Percentiles rank a stretch among this genome's conserved stretches.
Evolutionary conservation across 1,140 invertebrate species (phyloP).

Genomic region (Drosophila truncata): DNA sequence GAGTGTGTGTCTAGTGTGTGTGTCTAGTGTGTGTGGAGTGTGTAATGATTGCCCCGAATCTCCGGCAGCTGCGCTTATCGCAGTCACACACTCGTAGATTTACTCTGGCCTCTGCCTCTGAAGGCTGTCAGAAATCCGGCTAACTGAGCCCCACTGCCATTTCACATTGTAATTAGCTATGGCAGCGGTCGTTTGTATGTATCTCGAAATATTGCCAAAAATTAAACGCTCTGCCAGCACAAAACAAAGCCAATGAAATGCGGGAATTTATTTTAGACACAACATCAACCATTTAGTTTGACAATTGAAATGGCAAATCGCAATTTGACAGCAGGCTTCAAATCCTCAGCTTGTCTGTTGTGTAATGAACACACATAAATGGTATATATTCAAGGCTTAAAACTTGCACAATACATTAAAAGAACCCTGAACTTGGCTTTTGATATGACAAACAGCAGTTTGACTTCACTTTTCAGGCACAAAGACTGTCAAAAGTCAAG

Average conservation of each 20-base stretch:
- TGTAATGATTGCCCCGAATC: slow-evolving; percentile 71
- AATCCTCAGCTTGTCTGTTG: not conserved
- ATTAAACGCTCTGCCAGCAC: slow-evolving; percentile 39
- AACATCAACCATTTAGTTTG: slow-evolving; percentile 8
- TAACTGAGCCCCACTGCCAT: slow-evolving; percentile 10
- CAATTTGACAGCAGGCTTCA: slow-evolving; percentile 18
- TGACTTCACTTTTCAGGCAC: not conserved
- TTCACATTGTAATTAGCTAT: slow-evolving; percentile 74
- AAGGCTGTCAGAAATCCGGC: slow-evolving; percentile 65
- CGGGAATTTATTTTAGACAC: slow-evolving; percentile 22
- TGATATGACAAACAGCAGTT: not conserved
- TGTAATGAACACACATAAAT: not conserved
- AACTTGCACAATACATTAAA: not conserved
- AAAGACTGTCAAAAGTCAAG: not conserved
- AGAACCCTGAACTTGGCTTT: no score
- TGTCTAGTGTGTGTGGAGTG: slow-evolving; percentile 43
- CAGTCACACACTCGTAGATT: slow-evolving; percentile 27
- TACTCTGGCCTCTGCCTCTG: slow-evolving; percentile 17
- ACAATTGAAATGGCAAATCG: slow-evolving; percentile 20
- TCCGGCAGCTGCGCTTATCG: slow-evolving; percentile 65
- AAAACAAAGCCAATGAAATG: slow-evolving; percentile 46
- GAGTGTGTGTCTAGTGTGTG: slow-evolving; percentile 9
- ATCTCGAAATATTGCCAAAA: slow-evolving; percentile 51
- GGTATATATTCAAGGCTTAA: not conserved
- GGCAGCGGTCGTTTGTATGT: slow-evolving; percentile 38